These are phyloP conservation scores for Ectemnius lituratus DNA, from an alignment of 2,888 invertebrate genomes.

Conservation along the genomic window DNA sequence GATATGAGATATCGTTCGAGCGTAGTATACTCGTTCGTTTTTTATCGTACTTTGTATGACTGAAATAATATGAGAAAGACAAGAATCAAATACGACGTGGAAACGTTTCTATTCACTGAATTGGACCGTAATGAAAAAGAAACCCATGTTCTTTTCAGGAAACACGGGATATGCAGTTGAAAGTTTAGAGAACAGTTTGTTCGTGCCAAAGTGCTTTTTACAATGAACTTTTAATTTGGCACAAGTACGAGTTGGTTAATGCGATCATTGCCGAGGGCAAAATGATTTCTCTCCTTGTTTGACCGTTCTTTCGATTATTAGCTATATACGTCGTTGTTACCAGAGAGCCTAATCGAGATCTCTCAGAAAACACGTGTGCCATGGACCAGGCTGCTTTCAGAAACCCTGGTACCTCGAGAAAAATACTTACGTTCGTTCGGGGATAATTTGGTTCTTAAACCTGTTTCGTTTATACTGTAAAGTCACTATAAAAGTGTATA, in stretches of 20 bases:
- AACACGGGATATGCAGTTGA: constrained; percentile 30
- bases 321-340: constrained; percentile 54
- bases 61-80: constrained; percentile 29
- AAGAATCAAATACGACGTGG: constrained; percentile 13
- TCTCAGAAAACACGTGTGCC: constrained; percentile 54
- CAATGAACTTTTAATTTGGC: constrained; percentile 33
- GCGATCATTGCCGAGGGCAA: constrained; percentile 21
- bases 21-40: constrained; percentile 43
- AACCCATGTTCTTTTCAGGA: constrained; percentile 3
- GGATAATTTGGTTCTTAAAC: constrained; percentile 43
- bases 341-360: constrained; percentile 48
- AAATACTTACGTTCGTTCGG: constrained; percentile 33
- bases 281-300: constrained; percentile 35
- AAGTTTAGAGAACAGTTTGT: constrained; percentile 52
- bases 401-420: constrained; percentile 49
- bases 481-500: constrained; percentile 68
- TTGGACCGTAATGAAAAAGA: not conserved
- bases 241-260: constrained; percentile 21
- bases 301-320: constrained; percentile 46
- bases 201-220: constrained; percentile 62
- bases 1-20: constrained; percentile 57
- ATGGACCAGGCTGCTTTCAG: constrained; percentile 51
- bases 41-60: constrained; percentile 35
- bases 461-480: constrained; percentile 70
- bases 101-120: constrained; percentile 11